Conservation (phyloP, 1,140 invertebrate genomes). For the Heliconius hermathena region DNA sequence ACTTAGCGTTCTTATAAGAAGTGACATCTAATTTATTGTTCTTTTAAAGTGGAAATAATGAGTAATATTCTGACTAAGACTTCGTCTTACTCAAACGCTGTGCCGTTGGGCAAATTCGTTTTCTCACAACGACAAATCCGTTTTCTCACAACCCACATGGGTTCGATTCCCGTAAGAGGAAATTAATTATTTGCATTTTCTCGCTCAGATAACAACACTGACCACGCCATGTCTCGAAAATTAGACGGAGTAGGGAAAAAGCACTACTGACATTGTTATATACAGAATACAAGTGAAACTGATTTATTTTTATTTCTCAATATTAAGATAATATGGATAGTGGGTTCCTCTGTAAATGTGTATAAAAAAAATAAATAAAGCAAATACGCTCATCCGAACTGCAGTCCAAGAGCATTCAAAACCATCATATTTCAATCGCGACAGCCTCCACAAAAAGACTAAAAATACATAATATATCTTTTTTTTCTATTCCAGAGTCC, state of each 20-base stretch:
- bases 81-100: too few relatives aligned
- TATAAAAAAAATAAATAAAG: too few relatives aligned
- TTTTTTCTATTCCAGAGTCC: conserved; percentile 86
- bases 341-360: neutral
- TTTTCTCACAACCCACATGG: too few relatives aligned
- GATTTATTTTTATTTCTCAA: neutral
- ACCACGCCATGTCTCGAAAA: neutral
- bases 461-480: conserved; percentile 22
- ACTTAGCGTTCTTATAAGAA: neutral
- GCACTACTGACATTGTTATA: neutral
- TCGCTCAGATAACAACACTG: neutral
- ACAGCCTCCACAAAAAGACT: too few relatives aligned
- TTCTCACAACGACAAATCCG: too few relatives aligned
- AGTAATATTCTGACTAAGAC: neutral
- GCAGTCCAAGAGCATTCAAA: too few relatives aligned
- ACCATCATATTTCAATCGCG: too few relatives aligned
- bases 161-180: neutral
- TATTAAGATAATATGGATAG: neutral
- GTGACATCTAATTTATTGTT: neutral
- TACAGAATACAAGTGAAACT: neutral
- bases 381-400: too few relatives aligned
- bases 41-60: neutral
- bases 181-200: too few relatives aligned
- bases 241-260: neutral
- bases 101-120: too few relatives aligned